Evolutionary conservation across 2,888 invertebrate species (phyloP).

Genomic region (Emmelina monodactyla): DNA sequence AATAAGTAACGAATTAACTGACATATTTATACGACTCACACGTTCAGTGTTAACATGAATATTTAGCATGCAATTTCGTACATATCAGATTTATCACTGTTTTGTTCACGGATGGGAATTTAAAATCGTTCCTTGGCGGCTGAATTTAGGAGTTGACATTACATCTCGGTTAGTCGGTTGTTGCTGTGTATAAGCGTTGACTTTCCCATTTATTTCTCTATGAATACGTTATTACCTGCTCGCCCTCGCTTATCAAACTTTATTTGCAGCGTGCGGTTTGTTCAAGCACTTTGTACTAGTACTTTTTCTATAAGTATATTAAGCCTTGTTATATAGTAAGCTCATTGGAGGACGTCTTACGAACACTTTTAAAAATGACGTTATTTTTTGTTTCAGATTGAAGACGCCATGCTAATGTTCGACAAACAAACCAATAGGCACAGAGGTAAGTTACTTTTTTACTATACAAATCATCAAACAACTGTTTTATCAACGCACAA

Average conservation of each 20-base stretch:
- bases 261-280: constrained; percentile 66
- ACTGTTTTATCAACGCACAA: no score
- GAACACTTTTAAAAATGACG: no score
- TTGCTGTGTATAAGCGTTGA: constrained; percentile 62
- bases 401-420: constrained; percentile 99
- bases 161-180: constrained; percentile 51
- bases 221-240: constrained; percentile 68
- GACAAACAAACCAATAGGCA: constrained; percentile 99
- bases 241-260: constrained; percentile 67
- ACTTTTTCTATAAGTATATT: no score
- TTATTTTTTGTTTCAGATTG: constrained; percentile 83
- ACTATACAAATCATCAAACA: no score
- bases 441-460: constrained; percentile 79
- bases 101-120: constrained; percentile 38
- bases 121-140: constrained; percentile 47
- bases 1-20: constrained; percentile 43
- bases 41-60: constrained; percentile 42
- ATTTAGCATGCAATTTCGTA: constrained; percentile 56
- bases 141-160: constrained; percentile 47
- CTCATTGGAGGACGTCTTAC: no score
- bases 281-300: constrained; percentile 64
- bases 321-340: no score
- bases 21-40: constrained; percentile 28
- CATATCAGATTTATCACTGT: constrained; percentile 51
- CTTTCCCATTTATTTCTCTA: constrained; percentile 68